Base-by-base conservation (phyloP, 2,797 vertebrate species). In the Synanceia verrucosa region DNA sequence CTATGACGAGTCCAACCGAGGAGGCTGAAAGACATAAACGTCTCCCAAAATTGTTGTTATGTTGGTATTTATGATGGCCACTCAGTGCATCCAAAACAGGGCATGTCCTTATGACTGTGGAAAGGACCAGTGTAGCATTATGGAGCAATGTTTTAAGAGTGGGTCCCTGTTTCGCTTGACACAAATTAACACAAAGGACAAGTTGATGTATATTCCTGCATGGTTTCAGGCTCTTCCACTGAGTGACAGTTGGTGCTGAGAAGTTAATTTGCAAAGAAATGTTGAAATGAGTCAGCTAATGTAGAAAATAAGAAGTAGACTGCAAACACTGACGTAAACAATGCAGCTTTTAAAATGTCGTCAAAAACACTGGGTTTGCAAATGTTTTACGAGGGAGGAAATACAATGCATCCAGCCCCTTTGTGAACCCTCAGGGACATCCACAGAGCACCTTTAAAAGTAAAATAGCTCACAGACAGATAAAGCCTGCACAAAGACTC, bases 401-500 rank as follows among this genome's bases (percentile, higher is more conserved):
- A 41, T 26, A 48, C 21, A 47, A 21, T 12, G 21, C n/a, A 44
- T 9, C 9, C 37, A 44, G 16, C 28, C 5, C 37, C 51, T n/a
- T 13, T 44, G 14, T 31, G 16, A 64, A 11, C 9, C 5, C 28
- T 34, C 21, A 65, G 12, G 34, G 51, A 34, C 13, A 57, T 56
- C 4, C 21, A 47, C 13, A 10, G 5, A 9, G 24, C 4, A 14
- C 8, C n/a, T 44, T 44, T 44, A 26, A 14, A 60, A 6, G 12
- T 7, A 39, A 8, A 29, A 65, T 21, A 36, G 41, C 55, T 51
- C 67, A 50, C 46, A 79, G 65, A 58, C 62, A 71, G 69, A 74
- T 47, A 58, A 69, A 60, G 18, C 26, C 39, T 19, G 61, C 47
- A 56, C 19, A 23, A 33, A 44, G 52, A 53, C 46, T 69, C 37